Percentiles rank a stretch among this genome's conserved stretches.
Conservation (phyloP, 2,888 invertebrate species). For the Sceliomorpha sp. region DNA sequence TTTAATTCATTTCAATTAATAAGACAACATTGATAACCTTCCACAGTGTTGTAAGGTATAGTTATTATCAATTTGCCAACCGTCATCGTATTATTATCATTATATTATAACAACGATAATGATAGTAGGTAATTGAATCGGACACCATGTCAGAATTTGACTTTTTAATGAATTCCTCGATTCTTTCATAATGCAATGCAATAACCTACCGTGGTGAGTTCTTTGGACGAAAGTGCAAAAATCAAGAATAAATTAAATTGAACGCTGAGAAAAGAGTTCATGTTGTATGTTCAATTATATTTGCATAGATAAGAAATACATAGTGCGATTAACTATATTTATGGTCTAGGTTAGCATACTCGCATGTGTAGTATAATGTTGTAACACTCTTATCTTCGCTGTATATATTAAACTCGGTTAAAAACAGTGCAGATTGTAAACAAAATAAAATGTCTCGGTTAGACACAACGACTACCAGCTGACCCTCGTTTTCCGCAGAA, state of each 20-base stretch:
- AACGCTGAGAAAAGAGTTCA: slow-evolving; percentile 57
- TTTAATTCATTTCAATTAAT: too few relatives aligned
- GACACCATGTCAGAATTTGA: slow-evolving; percentile 41
- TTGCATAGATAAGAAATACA: slow-evolving; percentile 61
- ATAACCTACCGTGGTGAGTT: slow-evolving; percentile 49
- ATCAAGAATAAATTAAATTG: slow-evolving; percentile 56
- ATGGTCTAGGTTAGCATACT: slow-evolving; percentile 58
- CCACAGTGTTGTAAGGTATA: too few relatives aligned
- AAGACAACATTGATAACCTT: too few relatives aligned
- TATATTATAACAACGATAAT: too few relatives aligned
- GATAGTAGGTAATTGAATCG: too few relatives aligned
- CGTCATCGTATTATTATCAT: too few relatives aligned
- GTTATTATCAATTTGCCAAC: too few relatives aligned
- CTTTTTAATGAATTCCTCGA: slow-evolving; percentile 51
- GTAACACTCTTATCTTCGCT: slow-evolving; percentile 54
- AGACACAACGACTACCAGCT: slow-evolving; percentile 39
- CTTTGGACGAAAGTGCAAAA: slow-evolving; percentile 48
- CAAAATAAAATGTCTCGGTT: slow-evolving; percentile 50
- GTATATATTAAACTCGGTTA: slow-evolving; percentile 54
- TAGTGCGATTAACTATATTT: slow-evolving; percentile 59
- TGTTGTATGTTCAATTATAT: slow-evolving; percentile 60
- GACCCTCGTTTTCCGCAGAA: slow-evolving; percentile 44
- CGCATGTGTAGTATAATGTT: slow-evolving; percentile 58
- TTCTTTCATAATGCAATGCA: slow-evolving; percentile 46
- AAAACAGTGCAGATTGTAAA: slow-evolving; percentile 55